Percentiles rank a stretch among this genome's conserved stretches.
Evolutionary conservation across 2,113 vertebrate species (phyloP).

Genomic region (Eleginops maclovinus): DNA sequence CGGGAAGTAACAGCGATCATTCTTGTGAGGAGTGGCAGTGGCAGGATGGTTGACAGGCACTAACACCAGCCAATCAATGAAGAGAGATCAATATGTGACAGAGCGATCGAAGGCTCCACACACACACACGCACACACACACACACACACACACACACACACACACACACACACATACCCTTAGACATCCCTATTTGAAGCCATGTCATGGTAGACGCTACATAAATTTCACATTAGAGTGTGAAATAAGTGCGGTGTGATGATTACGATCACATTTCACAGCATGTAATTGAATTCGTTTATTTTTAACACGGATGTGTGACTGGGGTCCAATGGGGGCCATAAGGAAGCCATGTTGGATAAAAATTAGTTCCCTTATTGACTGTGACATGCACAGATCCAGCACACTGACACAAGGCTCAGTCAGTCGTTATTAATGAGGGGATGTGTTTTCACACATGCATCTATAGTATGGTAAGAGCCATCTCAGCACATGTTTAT

Average conservation of each 20-base stretch:
- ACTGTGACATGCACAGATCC: neutral
- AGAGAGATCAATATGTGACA: slow-evolving; percentile 51
- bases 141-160: neutral
- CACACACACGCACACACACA: slow-evolving; percentile 23
- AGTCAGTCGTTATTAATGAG: neutral
- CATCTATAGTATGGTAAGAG: too few species aligned
- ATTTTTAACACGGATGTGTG: neutral
- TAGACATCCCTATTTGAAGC: slow-evolving; percentile 13
- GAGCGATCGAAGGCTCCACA: slow-evolving; percentile 36
- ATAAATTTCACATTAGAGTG: slow-evolving; percentile 1
- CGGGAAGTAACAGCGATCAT: slow-evolving; percentile 19
- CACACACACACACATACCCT: neutral
- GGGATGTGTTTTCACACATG: neutral
- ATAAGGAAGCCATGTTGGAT: neutral
- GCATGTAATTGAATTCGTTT: slow-evolving; percentile 1
- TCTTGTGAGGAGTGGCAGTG: slow-evolving; percentile 28
- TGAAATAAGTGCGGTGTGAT: slow-evolving; percentile 7
- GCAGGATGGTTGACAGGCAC: slow-evolving; percentile 62
- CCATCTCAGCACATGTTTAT: too few species aligned
- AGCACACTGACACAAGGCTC: too few species aligned
- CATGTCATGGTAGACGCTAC: neutral
- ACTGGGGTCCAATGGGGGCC: neutral
- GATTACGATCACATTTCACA: neutral
- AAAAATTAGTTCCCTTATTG: neutral
- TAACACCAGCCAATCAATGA: slow-evolving; percentile 63